A percentile compares a stretch with the other conserved stretches of the same genome.
phyloP scores from a whole-genome alignment of 2,888 invertebrate genomes.

The Scelioninae gen. 2 region DNA sequence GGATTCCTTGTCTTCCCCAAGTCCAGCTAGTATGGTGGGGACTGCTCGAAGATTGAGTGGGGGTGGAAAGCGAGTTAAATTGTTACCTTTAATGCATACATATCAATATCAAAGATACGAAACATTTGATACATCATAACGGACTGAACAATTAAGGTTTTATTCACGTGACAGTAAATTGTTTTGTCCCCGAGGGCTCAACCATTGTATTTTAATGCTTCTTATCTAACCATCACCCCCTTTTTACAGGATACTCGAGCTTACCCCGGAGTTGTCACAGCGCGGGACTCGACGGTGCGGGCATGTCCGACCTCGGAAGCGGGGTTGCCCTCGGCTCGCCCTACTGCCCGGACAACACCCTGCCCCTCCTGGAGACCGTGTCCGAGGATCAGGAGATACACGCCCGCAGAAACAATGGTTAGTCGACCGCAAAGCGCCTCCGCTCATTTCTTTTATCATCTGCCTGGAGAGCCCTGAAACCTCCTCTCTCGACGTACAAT shows the following conservation, averaged over 20 bases:
- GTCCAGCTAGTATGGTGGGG: too few relatives aligned
- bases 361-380: conserved; percentile 81
- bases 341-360: conserved; percentile 78
- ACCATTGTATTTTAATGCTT: neutral
- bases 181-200: too few relatives aligned
- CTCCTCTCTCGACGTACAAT: neutral
- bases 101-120: too few relatives aligned
- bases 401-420: conserved; percentile 74
- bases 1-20: too few relatives aligned
- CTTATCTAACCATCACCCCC: conserved; percentile 1
- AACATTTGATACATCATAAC: too few relatives aligned
- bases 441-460: conserved; percentile 25
- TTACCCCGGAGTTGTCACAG: conserved; percentile 88
- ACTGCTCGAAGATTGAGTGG: too few relatives aligned
- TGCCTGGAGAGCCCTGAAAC: neutral
- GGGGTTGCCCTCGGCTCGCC: conserved; percentile 78
- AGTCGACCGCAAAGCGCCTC: conserved; percentile 59
- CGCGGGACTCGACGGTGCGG: conserved; percentile 76
- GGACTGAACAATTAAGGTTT: too few relatives aligned
- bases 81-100: too few relatives aligned
- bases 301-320: conserved; percentile 78
- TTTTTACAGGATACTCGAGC: conserved; percentile 85
- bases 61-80: too few relatives aligned
- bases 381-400: conserved; percentile 81
- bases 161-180: too few relatives aligned